Conservation (phyloP, 2,113 vertebrate species). For the Narcine bancroftii region DNA sequence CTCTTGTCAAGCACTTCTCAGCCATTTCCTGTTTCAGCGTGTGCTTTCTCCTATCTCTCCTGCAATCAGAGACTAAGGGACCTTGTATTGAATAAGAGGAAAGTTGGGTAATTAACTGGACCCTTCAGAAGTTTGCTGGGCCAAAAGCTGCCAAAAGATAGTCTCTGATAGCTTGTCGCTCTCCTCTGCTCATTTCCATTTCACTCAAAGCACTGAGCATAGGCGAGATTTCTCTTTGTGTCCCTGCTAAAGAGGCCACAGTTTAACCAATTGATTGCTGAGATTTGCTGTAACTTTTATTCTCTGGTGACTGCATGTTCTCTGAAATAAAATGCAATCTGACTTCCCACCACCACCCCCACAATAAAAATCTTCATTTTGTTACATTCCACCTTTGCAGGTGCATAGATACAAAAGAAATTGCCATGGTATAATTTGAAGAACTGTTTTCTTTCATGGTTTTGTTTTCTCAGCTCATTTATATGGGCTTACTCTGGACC, state of each 20-base stretch:
- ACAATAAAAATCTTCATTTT: background rate
- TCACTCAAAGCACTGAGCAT: background rate
- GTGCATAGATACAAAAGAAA: too few relatives aligned
- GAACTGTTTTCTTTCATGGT: too few relatives aligned
- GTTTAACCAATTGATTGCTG: background rate
- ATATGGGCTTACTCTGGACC: too few relatives aligned
- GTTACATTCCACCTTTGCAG: too few relatives aligned
- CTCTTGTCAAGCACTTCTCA: conserved; percentile 26
- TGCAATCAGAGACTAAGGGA: background rate
- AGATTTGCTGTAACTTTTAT: background rate
- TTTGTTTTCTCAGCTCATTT: too few relatives aligned
- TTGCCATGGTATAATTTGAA: too few relatives aligned
- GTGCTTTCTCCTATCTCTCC: conserved; percentile 18
- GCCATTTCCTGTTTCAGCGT: conserved; percentile 21
- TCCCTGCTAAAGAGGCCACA: background rate
- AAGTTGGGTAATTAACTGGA: conserved; percentile 33
- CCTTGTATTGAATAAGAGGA: conserved; percentile 34
- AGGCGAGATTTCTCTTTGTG: background rate
- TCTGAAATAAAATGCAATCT: background rate
- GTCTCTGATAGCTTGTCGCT: background rate
- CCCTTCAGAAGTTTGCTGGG: conserved; percentile 11
- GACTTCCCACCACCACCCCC: too few relatives aligned
- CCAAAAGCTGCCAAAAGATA: conserved; percentile 30
- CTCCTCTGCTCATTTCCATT: conserved; percentile 1
- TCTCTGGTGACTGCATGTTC: background rate